Base-by-base conservation (phyloP, 2,113 vertebrate species). In the Planiliza haematocheilus region DNA sequence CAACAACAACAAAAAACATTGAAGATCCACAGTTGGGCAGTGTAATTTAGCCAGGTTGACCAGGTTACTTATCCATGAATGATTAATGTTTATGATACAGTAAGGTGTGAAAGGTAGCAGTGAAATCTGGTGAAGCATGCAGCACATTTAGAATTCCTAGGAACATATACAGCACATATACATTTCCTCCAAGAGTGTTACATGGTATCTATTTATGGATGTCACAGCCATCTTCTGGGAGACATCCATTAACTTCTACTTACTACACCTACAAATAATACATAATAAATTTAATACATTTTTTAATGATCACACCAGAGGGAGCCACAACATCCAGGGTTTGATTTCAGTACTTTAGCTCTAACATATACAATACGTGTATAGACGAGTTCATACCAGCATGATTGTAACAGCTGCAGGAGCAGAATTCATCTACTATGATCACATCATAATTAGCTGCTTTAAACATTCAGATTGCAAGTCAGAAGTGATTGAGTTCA, bases 141-240 rank as follows among this genome's bases (percentile, higher is more conserved):
- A 30, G 24, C 24, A 30, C 24, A 30, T 30, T 30, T 30, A 30
- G 24, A 30, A 30, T 30, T 30, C 24, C 24, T 30, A 5, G 24
- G 24, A 30, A 30, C 24, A 30, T 30, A 30, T 30, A n/a, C n/a
- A 3, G 24, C 24, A 30, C 24, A 30, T 30, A 30, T 18, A 5
- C 21, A 10, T 37, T 39, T 59, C 61, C 36, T 55, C 4, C 9
- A 4, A 18, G 7, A 14, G 5, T 61, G 17, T 75, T 69, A 71
- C 67, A 65, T 49, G 59, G 8, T 3, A 20, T 73, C 73, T 90
- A 82, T 85, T 88, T 86, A 46, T 75, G 53, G 57, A 66, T 49
- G 58, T 77, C 74, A 76, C 63, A 67, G 66, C 62, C 77, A 63
- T 56, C 62, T 85, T 84, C 86, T 85, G 75, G 77, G 86, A 7